phyloP scores from a whole-genome alignment of 2,888 invertebrate species.

The Parapristionchus giblindavisi region DNA sequence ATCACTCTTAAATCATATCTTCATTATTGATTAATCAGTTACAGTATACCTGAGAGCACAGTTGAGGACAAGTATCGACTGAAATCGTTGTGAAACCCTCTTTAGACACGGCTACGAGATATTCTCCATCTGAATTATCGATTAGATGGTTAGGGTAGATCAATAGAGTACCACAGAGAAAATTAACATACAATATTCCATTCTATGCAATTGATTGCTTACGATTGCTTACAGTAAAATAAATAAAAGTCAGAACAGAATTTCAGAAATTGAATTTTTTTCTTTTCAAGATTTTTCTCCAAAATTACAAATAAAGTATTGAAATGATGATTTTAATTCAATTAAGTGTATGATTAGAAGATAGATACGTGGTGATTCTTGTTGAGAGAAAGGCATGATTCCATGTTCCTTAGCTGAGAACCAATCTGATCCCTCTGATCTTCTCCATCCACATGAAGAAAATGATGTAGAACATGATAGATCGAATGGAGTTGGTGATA shows the following conservation, averaged over 20 bases:
- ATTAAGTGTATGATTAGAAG: too few species aligned
- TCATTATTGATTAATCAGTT: neutral
- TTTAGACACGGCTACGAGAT: constrained; percentile 26
- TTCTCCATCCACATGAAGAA: constrained; percentile 22
- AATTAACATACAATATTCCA: too few species aligned
- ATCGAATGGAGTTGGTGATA: constrained; percentile 18
- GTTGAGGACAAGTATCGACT: constrained; percentile 18
- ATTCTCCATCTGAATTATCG: constrained; percentile 26
- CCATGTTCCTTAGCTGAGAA: constrained; percentile 34
- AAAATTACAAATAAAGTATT: too few species aligned
- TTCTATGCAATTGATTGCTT: too few species aligned
- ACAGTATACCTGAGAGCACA: constrained; percentile 22
- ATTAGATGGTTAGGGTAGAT: neutral
- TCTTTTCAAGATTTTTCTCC: too few species aligned
- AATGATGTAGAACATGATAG: constrained; percentile 27
- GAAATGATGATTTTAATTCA: too few species aligned
- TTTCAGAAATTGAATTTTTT: too few species aligned
- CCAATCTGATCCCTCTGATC: constrained; percentile 34
- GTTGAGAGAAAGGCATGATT: constrained; percentile 18
- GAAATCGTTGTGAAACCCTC: constrained; percentile 21
- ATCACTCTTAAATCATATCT: constrained; percentile 5
- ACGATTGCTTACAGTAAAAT: too few species aligned
- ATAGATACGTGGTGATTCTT: constrained; percentile 36
- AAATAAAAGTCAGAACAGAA: too few species aligned
- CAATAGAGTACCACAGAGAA: too few species aligned